phyloP scores from a whole-genome alignment of 2,888 invertebrate species.

The Bedellia somnulentella region DNA sequence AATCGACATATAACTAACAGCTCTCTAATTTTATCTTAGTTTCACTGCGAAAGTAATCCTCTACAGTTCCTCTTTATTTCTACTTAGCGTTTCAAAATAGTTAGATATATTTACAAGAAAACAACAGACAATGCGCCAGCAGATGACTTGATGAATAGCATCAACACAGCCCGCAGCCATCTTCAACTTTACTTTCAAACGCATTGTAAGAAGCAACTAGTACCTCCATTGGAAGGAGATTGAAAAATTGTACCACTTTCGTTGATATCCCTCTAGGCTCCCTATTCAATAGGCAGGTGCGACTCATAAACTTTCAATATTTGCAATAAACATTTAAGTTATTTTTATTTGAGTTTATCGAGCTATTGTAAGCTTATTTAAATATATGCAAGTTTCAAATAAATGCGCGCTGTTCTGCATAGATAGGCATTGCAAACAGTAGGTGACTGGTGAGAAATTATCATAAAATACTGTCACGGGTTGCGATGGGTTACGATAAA shows the following conservation, averaged over 20 bases:
- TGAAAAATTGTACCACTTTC: slow-evolving; percentile 44
- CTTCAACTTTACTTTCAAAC: slow-evolving; percentile 9
- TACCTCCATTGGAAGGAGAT: too few species aligned
- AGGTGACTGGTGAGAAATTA: too few species aligned
- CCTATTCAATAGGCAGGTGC: slow-evolving; percentile 32
- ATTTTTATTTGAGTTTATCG: slow-evolving; percentile 12
- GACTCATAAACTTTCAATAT: slow-evolving; percentile 30
- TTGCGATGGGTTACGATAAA: too few species aligned
- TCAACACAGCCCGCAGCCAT: slow-evolving; percentile 11
- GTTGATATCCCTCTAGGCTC: slow-evolving; percentile 25
- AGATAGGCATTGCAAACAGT: neutral
- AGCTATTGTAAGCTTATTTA: slow-evolving; percentile 1
- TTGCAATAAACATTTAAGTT: slow-evolving; percentile 16
- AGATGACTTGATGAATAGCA: slow-evolving; percentile 12
- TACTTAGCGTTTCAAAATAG: slow-evolving; percentile 15
- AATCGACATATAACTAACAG: slow-evolving; percentile 16
- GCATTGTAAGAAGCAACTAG: too few species aligned
- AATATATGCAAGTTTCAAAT: neutral
- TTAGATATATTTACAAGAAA: slow-evolving; percentile 10
- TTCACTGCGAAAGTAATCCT: too few species aligned
- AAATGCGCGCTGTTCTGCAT: neutral
- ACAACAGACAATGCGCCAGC: too few species aligned
- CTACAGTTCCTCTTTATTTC: too few species aligned
- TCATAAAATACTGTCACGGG: too few species aligned
- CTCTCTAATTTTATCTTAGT: slow-evolving; percentile 16